These are phyloP conservation scores for Leptonema lineaticorne DNA, from an alignment of 1,140 invertebrate species.

Conservation along the genomic window DNA sequence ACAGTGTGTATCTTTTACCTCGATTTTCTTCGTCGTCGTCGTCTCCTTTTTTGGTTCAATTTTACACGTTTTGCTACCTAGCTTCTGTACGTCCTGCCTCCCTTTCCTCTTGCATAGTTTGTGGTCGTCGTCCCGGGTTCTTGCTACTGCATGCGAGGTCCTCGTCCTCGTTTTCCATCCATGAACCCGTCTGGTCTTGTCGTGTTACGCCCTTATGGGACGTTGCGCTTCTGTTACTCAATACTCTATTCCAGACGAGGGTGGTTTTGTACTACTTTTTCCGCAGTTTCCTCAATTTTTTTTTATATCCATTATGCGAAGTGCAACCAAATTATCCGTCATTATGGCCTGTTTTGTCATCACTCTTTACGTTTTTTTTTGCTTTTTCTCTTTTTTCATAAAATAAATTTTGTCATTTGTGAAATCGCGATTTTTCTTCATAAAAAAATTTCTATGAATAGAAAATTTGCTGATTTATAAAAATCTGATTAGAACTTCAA, in stretches of 20 bases:
- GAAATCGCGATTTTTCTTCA: too few species aligned
- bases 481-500: too few species aligned
- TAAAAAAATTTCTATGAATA: too few species aligned
- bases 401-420: background rate
- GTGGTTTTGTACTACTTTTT: background rate
- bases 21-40: background rate
- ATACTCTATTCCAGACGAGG: background rate
- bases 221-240: constrained; percentile 16
- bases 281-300: background rate
- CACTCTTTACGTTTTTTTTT: background rate
- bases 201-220: constrained; percentile 13
- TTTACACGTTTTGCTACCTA: background rate
- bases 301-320: background rate
- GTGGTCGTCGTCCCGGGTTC: too few species aligned
- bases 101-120: too few species aligned
- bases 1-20: too few species aligned
- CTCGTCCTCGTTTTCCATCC: background rate
- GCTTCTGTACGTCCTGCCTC: background rate
- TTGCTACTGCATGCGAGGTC: background rate
- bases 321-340: background rate
- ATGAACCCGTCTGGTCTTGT: too few species aligned
- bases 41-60: background rate
- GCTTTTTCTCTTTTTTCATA: background rate
- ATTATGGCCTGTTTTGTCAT: background rate
- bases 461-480: too few species aligned